Conservation (phyloP, 53 echinoderm and acorn worm species). For the Echinarachnius parma region DNA sequence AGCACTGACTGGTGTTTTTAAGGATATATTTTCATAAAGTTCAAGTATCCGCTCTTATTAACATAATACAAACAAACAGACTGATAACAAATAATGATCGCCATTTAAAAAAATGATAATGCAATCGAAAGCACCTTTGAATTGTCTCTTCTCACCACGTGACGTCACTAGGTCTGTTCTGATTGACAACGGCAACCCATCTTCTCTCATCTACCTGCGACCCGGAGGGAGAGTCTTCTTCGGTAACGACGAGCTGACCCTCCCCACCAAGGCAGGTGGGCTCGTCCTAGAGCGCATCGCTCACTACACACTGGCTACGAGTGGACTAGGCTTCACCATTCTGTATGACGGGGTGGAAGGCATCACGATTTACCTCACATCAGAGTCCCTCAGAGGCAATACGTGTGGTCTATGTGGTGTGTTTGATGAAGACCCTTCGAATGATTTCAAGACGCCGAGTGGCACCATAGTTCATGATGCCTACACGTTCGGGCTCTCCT, state of each 20-base stretch:
- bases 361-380: slow-evolving; percentile 56
- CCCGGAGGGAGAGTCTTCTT: slow-evolving; percentile 44
- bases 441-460: slow-evolving; percentile 59
- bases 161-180: slow-evolving; percentile 53
- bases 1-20: too few species aligned
- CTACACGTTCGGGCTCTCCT: slow-evolving; percentile 64
- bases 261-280: slow-evolving; percentile 62
- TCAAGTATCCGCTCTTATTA: too few species aligned
- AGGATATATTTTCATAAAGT: too few species aligned
- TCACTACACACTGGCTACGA: slow-evolving; percentile 61
- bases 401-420: slow-evolving; percentile 82
- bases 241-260: slow-evolving; percentile 16
- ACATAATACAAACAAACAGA: too few species aligned
- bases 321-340: slow-evolving; percentile 69
- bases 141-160: not conserved
- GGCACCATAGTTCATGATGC: slow-evolving; percentile 48
- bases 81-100: too few species aligned
- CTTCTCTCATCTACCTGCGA: slow-evolving; percentile 37
- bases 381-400: slow-evolving; percentile 43
- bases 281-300: slow-evolving; percentile 64
- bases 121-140: not conserved
- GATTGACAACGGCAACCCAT: slow-evolving; percentile 60
- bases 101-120: too few species aligned
- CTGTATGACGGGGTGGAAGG: slow-evolving; percentile 61
- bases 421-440: slow-evolving; percentile 54